phyloP scores from a whole-genome alignment of 1,140 invertebrate species.

The Eumaeus atala region DNA sequence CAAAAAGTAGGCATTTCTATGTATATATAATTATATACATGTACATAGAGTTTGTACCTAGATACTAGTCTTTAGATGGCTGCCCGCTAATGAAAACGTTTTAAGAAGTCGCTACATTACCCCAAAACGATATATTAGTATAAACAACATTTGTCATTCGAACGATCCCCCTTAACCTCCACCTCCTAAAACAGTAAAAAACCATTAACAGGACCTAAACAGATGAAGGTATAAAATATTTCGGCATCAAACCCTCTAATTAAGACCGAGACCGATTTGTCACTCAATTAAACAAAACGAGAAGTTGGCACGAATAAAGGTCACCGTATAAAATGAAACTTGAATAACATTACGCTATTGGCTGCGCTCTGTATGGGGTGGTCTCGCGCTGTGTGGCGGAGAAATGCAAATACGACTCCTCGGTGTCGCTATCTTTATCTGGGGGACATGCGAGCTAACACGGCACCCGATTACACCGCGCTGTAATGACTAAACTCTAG shows the following conservation, averaged over 20 bases:
- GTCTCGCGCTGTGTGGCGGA: conserved; percentile 48
- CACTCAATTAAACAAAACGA: conserved; percentile 13
- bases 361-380: conserved; percentile 29
- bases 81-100: no score
- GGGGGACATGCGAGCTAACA: conserved; percentile 29
- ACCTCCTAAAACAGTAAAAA: no score
- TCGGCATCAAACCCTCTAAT: conserved; percentile 5
- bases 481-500: conserved; percentile 19
- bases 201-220: background rate
- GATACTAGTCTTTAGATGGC: no score
- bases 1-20: no score
- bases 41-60: no score
- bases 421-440: conserved; percentile 50
- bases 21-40: no score
- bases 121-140: no score
- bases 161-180: no score
- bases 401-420: conserved; percentile 43
- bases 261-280: conserved; percentile 14
- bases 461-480: conserved; percentile 36
- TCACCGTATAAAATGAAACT: conserved; percentile 12
- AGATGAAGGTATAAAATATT: background rate
- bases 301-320: conserved; percentile 10
- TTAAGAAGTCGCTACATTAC: no score
- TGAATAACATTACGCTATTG: conserved; percentile 18
- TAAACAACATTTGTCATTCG: no score